These are phyloP conservation scores for Ranitomeya variabilis DNA, from an alignment of 2,113 vertebrate species.

Conservation along the genomic window DNA sequence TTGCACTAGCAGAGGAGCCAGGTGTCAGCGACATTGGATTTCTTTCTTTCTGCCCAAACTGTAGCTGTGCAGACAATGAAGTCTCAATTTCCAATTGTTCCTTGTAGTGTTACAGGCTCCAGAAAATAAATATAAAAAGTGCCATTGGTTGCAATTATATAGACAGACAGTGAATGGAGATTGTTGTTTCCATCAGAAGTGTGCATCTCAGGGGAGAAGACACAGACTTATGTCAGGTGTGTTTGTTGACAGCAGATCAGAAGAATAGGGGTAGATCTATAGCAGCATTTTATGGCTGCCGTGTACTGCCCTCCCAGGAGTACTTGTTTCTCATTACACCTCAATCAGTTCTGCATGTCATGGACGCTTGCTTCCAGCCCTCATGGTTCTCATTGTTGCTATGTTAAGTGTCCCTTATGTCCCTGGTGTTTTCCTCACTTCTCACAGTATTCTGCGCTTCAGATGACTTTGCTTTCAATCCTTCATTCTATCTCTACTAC, in stretches of 20 bases:
- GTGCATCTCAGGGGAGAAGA: conserved; percentile 25
- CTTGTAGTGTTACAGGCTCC: conserved; percentile 1
- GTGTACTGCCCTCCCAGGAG: conserved; percentile 51
- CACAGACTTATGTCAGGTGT: conserved; percentile 39
- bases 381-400: conserved; percentile 29
- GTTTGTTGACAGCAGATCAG: conserved; percentile 52
- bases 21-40: neutral
- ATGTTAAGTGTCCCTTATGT: conserved; percentile 40
- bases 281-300: conserved; percentile 49
- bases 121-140: conserved; percentile 48
- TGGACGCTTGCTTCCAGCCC: conserved; percentile 39
- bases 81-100: conserved; percentile 22
- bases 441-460: neutral
- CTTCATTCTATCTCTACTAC: neutral
- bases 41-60: neutral
- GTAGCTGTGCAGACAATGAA: conserved; percentile 5
- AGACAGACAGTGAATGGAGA: conserved; percentile 25
- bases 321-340: conserved; percentile 58
- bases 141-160: conserved; percentile 49
- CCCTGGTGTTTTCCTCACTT: conserved; percentile 21
- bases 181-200: conserved; percentile 50
- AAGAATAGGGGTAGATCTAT: conserved; percentile 45
- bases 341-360: conserved; percentile 52
- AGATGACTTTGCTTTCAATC: neutral
- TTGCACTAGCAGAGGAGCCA: neutral